These are phyloP conservation scores for Arctia plantaginis DNA, from an alignment of 2,888 invertebrate species.

Conservation along the genomic window DNA sequence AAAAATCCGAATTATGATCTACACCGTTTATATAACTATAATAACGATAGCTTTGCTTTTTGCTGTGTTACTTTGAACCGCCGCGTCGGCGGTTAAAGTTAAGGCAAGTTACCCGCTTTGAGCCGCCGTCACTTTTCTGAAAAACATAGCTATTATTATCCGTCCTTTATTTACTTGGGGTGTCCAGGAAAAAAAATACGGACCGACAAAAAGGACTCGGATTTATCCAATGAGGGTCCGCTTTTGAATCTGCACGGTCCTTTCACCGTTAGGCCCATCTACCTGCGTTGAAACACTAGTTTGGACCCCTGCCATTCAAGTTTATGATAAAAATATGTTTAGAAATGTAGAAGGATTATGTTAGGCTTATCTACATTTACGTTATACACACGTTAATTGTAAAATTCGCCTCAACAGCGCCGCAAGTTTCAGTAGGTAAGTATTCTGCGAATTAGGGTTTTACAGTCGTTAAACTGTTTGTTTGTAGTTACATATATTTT, in stretches of 20 bases:
- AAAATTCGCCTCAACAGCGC: not conserved
- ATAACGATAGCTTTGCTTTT: constrained; percentile 30
- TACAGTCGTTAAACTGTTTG: too few species aligned
- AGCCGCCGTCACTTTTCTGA: constrained; percentile 37
- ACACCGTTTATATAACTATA: constrained; percentile 34
- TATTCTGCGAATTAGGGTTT: not conserved
- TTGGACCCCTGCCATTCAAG: constrained; percentile 3
- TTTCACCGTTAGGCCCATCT: constrained; percentile 48
- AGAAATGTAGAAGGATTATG: not conserved
- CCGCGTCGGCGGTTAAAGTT: constrained; percentile 15
- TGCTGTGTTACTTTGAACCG: constrained; percentile 44
- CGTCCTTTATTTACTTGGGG: constrained; percentile 31
- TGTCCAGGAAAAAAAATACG: constrained; percentile 30
- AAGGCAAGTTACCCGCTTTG: constrained; percentile 38
- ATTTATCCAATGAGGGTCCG: constrained; percentile 33
- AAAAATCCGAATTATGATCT: constrained; percentile 39
- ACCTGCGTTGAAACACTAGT: constrained; percentile 31
- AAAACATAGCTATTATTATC: constrained; percentile 26
- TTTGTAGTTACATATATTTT: too few species aligned
- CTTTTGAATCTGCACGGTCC: constrained; percentile 51
- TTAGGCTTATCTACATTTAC: not conserved
- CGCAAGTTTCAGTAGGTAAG: too few species aligned
- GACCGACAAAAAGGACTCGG: constrained; percentile 47
- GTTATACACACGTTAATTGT: not conserved
- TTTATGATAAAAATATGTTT: not conserved